Evolutionary conservation across 1,140 invertebrate genomes (phyloP).

Genomic region (Drosophila persimilis): DNA sequence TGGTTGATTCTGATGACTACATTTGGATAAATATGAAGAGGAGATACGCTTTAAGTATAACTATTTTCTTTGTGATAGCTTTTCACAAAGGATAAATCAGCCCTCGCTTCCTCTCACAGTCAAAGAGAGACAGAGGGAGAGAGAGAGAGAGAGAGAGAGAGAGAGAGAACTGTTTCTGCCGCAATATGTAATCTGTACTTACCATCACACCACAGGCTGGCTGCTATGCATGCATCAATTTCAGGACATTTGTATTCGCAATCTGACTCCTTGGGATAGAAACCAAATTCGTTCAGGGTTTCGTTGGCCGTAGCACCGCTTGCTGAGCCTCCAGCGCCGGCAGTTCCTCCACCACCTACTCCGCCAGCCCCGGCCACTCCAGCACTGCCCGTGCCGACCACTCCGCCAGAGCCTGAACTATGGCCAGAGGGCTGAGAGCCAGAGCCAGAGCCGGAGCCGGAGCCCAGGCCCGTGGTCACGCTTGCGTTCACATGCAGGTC

Average conservation of each 20-base stretch:
- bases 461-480: conserved; percentile 64
- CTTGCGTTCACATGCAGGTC: conserved; percentile 83
- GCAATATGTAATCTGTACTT: conserved; percentile 70
- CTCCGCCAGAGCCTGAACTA: conserved; percentile 27
- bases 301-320: conserved; percentile 83
- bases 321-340: conserved; percentile 20
- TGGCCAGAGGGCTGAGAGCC: conserved; percentile 23
- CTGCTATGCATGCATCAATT: conserved; percentile 93
- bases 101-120: background rate
- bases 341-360: conserved; percentile 30
- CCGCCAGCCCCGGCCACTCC: conserved; percentile 48
- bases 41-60: background rate
- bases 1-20: too few species aligned
- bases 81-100: background rate
- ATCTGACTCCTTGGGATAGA: conserved; percentile 84
- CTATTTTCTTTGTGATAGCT: background rate
- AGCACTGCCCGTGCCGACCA: conserved; percentile 51
- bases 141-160: too few species aligned
- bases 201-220: conserved; percentile 94
- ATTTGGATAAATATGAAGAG: too few species aligned
- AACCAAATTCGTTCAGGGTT: conserved; percentile 83
- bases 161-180: background rate
- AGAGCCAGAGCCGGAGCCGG: conserved; percentile 36
- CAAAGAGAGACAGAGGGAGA: background rate
- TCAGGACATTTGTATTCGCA: conserved; percentile 92